Base-by-base conservation (phyloP, 2,797 vertebrate genomes). In the Gobio occitaniae region DNA sequence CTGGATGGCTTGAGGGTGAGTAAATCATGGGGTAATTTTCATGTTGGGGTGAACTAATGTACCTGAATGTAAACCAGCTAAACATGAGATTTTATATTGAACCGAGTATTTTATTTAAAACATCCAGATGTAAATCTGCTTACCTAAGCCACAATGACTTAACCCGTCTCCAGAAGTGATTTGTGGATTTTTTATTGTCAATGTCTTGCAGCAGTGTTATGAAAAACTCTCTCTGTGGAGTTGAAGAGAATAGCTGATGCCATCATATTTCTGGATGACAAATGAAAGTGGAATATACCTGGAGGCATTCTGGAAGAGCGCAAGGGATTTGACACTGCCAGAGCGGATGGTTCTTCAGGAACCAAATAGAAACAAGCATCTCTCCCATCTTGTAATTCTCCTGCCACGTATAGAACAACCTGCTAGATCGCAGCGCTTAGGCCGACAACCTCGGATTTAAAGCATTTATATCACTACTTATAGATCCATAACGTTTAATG, bases 231-330 rank as follows among this genome's bases (percentile, higher is more conserved):
- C 74, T 65, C 83, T 52, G 85, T 72, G 88, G 89, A 70, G 56
- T 71, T 88, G 90, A 87, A 91, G 89, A 91, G 89, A 94, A 94
- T 89, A 92, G 94, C 94, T 95, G 95, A 96, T 91, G 89, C 92
- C 91, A 93, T 90, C 91, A 93, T 90, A 93, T 94, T 94, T 89
- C 88, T 88, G 87, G 93, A 94, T 95, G 94, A 95, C 93, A 91
- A 95, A 95, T 94, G 93, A 92, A 92, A 91, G 90, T 92, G 89
- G 93, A 93, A 93, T 92, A 88, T 91, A 92, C 93, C 89, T 93
- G 90, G 91, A 94, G 94, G 94, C 92, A 16, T 66, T 93, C 87
- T 90, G 82, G 87, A 90, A 92, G 92, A 90, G 93, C 91, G 66
- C 90, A 82, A 88, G 94, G 93, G 93, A 90, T 89, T 90, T 76